phyloP scores from a whole-genome alignment of 2,888 invertebrate species.

The Pseudococcus jackbeardsleyi region DNA sequence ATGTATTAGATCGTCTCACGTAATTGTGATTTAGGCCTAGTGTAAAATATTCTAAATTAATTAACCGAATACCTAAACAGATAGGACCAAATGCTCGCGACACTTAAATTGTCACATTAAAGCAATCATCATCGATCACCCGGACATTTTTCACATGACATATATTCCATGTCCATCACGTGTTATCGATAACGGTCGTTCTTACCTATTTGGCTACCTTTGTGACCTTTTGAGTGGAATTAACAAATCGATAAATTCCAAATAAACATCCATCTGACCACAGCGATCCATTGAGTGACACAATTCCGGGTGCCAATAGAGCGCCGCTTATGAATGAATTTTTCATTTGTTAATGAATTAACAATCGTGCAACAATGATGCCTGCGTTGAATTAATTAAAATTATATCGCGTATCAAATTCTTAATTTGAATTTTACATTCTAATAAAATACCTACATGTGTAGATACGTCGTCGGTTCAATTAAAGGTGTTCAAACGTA shows the following conservation, averaged over 20 bases:
- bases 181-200: conserved; percentile 9
- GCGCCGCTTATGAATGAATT: conserved; percentile 33
- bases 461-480: neutral
- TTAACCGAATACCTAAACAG: neutral
- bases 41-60: neutral
- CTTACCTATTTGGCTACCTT: conserved; percentile 55
- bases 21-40: conserved; percentile 9
- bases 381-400: conserved; percentile 9
- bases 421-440: neutral
- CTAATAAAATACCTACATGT: neutral
- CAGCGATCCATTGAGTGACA: neutral
- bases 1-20: neutral
- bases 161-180: conserved; percentile 38
- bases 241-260: neutral
- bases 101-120: neutral
- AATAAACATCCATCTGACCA: neutral
- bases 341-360: conserved; percentile 12
- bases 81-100: neutral
- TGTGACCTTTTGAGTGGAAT: conserved; percentile 42
- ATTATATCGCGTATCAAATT: conserved; percentile 10
- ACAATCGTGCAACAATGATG: conserved; percentile 12
- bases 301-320: conserved; percentile 27
- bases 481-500: neutral
- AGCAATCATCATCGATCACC: neutral
- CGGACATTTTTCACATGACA: conserved; percentile 32